These are phyloP conservation scores for Dascyllus trimaculatus DNA, from an alignment of 2,113 vertebrate species.

Conservation along the genomic window DNA sequence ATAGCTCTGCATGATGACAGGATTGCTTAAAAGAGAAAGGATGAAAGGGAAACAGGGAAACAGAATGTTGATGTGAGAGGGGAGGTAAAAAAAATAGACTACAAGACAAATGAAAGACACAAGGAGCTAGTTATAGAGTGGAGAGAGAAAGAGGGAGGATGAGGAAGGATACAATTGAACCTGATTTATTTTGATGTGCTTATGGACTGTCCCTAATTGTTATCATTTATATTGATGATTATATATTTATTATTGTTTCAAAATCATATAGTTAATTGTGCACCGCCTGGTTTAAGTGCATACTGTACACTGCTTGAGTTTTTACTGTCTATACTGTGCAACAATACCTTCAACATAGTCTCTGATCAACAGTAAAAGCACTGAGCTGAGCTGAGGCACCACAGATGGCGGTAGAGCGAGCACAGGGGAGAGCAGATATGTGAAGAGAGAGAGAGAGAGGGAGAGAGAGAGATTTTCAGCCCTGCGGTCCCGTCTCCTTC, in stretches of 20 bases:
- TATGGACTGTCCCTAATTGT: slow-evolving; percentile 4
- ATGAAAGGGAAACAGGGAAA: neutral
- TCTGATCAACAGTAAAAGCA: slow-evolving; percentile 48
- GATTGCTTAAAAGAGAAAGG: neutral
- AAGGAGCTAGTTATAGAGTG: too few species aligned
- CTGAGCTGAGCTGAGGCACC: slow-evolving; percentile 36
- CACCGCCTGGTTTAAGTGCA: neutral
- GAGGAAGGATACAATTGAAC: too few species aligned
- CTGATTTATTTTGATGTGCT: neutral
- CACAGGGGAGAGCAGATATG: slow-evolving; percentile 34
- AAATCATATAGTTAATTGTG: slow-evolving; percentile 5
- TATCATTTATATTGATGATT: slow-evolving; percentile 18
- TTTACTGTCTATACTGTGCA: slow-evolving; percentile 34
- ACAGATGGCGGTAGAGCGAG: slow-evolving; percentile 61
- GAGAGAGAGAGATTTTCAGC: slow-evolving; percentile 52
- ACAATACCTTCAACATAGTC: slow-evolving; percentile 25
- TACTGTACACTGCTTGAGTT: neutral
- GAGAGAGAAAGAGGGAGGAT: too few species aligned
- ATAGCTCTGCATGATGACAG: neutral
- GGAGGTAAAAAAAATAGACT: neutral
- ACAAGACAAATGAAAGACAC: neutral
- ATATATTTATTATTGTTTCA: neutral
- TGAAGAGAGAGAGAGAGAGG: slow-evolving; percentile 29
- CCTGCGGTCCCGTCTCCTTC: slow-evolving; percentile 71
- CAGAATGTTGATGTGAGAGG: neutral